Conservation (phyloP, 1,140 invertebrate genomes). For the Sarcophaga peregrina region DNA sequence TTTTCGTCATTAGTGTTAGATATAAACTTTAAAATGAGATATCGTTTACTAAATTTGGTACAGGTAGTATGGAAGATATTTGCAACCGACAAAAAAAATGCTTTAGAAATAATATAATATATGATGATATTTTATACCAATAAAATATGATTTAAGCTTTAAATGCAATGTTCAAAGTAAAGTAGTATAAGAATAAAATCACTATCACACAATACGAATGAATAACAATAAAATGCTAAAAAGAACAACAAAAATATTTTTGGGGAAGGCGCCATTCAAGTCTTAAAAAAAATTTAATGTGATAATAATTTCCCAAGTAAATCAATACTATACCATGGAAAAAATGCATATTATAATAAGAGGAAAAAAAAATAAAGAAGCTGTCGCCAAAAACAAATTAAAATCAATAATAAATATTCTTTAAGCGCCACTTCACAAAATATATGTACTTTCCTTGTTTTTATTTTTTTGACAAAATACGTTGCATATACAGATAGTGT, state of each 20-base stretch:
- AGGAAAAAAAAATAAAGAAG: background rate
- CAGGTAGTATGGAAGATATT: too few relatives aligned
- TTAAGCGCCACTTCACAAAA: conserved; percentile 19
- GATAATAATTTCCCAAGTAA: conserved; percentile 29
- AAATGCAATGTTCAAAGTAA: too few relatives aligned
- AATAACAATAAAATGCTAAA: background rate
- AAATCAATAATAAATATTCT: conserved; percentile 30
- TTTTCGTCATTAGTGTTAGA: too few relatives aligned
- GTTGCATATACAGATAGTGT: background rate
- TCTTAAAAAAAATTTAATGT: conserved; percentile 55
- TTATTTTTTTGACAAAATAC: background rate
- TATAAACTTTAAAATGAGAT: too few relatives aligned
- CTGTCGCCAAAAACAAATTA: conserved; percentile 21
- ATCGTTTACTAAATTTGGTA: too few relatives aligned
- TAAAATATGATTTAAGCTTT: too few relatives aligned
- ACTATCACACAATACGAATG: too few relatives aligned
- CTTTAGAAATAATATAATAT: too few relatives aligned
- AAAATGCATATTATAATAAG: background rate
- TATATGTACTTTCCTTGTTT: too few relatives aligned
- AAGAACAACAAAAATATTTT: background rate
- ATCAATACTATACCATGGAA: background rate
- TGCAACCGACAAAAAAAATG: too few relatives aligned
- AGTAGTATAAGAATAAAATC: too few relatives aligned
- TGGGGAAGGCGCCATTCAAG: conserved; percentile 3
- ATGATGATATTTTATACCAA: too few relatives aligned